Evolutionary conservation across 2,797 vertebrate genomes (phyloP), one percentile per base, ranked within the genome.

Genomic region (Notolepis coatsorum): DNA sequence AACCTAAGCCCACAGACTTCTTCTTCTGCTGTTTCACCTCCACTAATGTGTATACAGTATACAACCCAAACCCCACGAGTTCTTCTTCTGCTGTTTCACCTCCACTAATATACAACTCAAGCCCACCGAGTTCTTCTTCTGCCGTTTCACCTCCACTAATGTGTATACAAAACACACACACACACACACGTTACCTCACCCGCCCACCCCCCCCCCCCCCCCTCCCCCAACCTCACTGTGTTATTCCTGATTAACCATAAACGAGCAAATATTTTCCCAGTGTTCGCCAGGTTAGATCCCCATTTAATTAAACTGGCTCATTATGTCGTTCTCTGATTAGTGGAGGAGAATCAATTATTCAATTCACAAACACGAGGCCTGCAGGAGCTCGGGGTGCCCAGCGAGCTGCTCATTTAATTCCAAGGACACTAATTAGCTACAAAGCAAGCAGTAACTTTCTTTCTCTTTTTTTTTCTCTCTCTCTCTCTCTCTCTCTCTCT

Each of bases 341-440:
- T 94, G 93, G 94, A 95, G 94, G 95, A 96, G 95, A 98, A 98
- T 99, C 97, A 99, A 98, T 99, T 98, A 99, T 98, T 98, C 96
- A 98, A 96, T 97, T 94, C 88, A 81, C 83, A 88, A 84, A 86
- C 85, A 84, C 12, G 92, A 92, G 93, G 93, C 94, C 91, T n/a
- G 93, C 93, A 94, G 93, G 94, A 96, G 95, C 94, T 95, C 90
- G 94, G 96, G 95, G 94, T 96, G 93, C 95, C 95, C 93, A 93
- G 95, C 93, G 92, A 95, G 93, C 95, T 94, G 93, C 94, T 96
- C 95, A 93, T 96, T 97, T 97, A 95, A 96, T 97, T 97, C 96
- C 96, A 97, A 97, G 96, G 96, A 98, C 96, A 97, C 96, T 98
- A 98, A 98, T 99, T 98, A 97, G 95, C 95, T 96, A 96, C 96